Conservation (phyloP, 2,797 vertebrate species). For the Sciurus vulgaris region DNA sequence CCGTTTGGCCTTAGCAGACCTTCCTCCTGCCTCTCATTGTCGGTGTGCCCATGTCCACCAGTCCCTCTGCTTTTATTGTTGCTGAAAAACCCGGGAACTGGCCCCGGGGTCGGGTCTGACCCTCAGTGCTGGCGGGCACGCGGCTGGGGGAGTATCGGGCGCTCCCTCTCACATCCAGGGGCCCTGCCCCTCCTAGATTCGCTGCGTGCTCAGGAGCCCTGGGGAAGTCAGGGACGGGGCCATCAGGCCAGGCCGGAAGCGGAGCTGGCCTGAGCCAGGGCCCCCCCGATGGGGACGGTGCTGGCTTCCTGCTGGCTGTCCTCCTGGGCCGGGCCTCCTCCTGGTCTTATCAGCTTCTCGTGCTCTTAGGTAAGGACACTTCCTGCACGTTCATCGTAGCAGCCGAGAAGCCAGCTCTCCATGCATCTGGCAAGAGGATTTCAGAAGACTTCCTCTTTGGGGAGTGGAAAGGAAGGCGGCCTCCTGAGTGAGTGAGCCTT, state of each 20-base stretch:
- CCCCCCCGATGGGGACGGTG: neutral
- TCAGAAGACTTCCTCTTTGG: constrained; percentile 84
- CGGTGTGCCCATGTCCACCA: neutral
- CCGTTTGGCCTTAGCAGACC: neutral
- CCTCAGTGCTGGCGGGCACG: fast-evolving
- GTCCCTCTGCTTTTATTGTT: neutral
- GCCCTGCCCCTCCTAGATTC: neutral
- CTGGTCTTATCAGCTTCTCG: constrained; percentile 72
- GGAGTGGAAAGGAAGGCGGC: constrained; percentile 83
- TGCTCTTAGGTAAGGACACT: constrained; percentile 77
- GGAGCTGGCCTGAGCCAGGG: neutral
- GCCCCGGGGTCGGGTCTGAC: neutral
- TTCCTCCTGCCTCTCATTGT: neutral
- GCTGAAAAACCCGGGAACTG: neutral
- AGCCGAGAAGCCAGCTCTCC: constrained; percentile 83
- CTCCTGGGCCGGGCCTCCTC: constrained; percentile 71
- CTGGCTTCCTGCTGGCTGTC: neutral
- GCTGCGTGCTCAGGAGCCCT: neutral
- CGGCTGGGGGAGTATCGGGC: fast-evolving
- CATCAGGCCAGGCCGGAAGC: neutral
- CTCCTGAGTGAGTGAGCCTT: constrained; percentile 53
- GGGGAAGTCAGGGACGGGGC: neutral
- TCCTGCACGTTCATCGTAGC: constrained; percentile 82
- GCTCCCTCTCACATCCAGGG: fast-evolving
- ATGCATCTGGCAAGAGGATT: constrained; percentile 78